Conservation (phyloP, 2,113 vertebrate species). For the Dicerorhinus sumatrensis region DNA sequence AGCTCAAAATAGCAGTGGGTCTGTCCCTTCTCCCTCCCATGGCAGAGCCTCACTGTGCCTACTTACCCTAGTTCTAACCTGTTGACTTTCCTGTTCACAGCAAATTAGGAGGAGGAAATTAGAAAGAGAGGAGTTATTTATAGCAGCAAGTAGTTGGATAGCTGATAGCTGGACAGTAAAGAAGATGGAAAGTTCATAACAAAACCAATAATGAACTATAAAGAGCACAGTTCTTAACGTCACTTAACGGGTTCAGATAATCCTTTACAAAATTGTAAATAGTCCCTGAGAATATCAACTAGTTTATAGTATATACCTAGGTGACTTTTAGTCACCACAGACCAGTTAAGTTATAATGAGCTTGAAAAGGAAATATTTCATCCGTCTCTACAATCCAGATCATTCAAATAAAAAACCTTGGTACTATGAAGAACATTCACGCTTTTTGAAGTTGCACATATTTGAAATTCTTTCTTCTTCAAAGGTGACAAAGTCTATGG, state of each 20-base stretch:
- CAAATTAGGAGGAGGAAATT: not conserved
- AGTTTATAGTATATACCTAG: not conserved
- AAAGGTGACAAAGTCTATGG: not conserved
- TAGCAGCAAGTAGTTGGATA: not conserved
- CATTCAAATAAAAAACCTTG: not conserved
- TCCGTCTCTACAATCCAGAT: not conserved
- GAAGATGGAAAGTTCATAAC: not conserved
- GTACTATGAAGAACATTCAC: not conserved
- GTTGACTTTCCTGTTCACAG: not conserved
- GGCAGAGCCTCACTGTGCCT: not conserved
- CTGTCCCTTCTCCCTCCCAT: accelerated
- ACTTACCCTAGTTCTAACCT: not conserved
- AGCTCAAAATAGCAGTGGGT: not conserved
- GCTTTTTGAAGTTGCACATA: not conserved
- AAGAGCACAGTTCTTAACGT: not conserved
- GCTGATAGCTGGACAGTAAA: not conserved
- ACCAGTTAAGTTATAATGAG: not conserved
- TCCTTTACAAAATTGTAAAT: not conserved
- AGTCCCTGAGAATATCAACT: not conserved
- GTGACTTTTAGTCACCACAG: not conserved
- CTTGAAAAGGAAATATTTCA: not conserved
- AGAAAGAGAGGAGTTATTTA: not conserved
- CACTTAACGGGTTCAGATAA: not conserved
- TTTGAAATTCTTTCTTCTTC: slow-evolving; percentile 6
- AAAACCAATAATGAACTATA: not conserved